Conservation (phyloP, 2,888 invertebrate genomes). For the Noctua fimbriata region DNA sequence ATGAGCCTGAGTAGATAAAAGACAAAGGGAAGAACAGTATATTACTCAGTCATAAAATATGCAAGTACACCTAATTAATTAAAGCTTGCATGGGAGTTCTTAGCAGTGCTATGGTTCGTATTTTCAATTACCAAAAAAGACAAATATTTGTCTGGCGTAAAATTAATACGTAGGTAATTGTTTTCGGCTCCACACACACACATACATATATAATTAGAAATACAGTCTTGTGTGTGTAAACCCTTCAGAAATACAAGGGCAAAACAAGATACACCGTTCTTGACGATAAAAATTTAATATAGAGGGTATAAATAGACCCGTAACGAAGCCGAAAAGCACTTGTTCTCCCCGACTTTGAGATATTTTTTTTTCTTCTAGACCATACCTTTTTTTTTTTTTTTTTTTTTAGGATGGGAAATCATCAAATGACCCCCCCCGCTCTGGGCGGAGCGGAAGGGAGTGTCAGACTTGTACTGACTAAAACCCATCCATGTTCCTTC, state of each 20-base stretch:
- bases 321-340: too few species aligned
- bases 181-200: neutral
- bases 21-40: neutral
- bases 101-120: neutral
- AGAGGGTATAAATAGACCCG: too few species aligned
- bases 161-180: neutral
- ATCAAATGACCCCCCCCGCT: too few species aligned
- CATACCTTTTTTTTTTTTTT: too few species aligned
- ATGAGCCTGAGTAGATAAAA: neutral
- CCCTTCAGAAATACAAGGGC: neutral
- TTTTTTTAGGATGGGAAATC: too few species aligned
- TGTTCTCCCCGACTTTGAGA: too few species aligned
- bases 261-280: neutral
- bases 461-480: too few species aligned
- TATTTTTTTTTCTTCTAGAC: too few species aligned
- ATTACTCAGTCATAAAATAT: too few species aligned
- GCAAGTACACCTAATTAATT: neutral
- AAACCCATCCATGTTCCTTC: too few species aligned
- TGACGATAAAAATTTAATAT: too few species aligned
- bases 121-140: neutral
- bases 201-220: neutral
- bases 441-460: too few species aligned
- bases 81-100: neutral
- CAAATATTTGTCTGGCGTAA: neutral
- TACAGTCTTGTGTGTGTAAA: neutral